Conservation (phyloP, 2,113 vertebrate species). For the Empidonax traillii region DNA sequence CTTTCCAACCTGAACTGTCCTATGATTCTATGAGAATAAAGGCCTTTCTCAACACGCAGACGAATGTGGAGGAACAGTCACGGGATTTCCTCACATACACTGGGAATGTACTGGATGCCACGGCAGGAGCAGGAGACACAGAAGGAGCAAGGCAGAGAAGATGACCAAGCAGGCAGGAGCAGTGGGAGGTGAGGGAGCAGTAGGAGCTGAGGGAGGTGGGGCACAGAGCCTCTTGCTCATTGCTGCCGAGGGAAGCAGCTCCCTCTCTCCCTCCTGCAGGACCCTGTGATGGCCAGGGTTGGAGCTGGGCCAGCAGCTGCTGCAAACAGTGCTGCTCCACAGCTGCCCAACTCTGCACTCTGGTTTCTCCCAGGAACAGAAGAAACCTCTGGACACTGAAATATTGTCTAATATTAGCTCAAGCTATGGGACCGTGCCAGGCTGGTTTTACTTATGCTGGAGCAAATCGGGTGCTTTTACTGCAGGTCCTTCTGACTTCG, state of each 20-base stretch:
- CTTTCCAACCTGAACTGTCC: neutral
- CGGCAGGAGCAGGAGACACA: neutral
- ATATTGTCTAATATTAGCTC: neutral
- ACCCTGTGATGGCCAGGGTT: neutral
- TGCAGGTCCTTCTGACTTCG: neutral
- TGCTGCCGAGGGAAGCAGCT: neutral
- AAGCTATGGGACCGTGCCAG: neutral
- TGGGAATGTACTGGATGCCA: neutral
- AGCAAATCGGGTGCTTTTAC: neutral
- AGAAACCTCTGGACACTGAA: neutral
- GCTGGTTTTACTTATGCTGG: neutral
- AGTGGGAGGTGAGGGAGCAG: neutral
- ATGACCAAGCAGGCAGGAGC: neutral
- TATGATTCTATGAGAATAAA: neutral
- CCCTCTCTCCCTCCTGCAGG: neutral
- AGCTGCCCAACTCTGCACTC: neutral
- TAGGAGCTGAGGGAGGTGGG: neutral
- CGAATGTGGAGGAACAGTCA: neutral
- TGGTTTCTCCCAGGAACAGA: neutral
- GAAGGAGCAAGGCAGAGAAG: neutral
- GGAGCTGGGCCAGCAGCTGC: neutral
- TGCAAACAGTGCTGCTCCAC: neutral
- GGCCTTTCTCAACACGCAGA: neutral
- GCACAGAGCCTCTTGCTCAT: neutral
- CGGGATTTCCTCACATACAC: neutral